phyloP scores from a whole-genome alignment of 2,797 vertebrate genomes.

The Manis pentadactyla region DNA sequence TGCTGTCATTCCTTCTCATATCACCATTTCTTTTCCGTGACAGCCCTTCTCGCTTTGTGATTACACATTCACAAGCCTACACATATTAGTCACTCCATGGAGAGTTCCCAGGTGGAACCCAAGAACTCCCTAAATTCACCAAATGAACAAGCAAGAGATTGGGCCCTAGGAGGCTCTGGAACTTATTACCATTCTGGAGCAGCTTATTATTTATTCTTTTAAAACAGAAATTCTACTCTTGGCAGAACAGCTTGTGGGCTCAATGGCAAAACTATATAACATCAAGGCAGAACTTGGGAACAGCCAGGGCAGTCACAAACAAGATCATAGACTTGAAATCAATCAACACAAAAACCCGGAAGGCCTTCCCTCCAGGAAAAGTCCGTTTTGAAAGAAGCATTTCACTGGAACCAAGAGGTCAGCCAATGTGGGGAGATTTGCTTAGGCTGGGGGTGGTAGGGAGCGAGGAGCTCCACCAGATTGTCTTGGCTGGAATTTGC shows the following conservation, averaged over 20 bases:
- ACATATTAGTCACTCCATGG: background rate
- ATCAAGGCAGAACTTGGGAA: conserved; percentile 29
- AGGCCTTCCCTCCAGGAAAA: background rate
- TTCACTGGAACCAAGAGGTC: background rate
- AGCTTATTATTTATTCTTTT: conserved; percentile 3
- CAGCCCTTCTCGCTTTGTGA: background rate
- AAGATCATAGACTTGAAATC: conserved; percentile 33
- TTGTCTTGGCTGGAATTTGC: background rate
- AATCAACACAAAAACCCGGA: background rate
- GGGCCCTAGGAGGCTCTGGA: background rate
- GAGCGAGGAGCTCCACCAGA: accelerated
- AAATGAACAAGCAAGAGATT: background rate
- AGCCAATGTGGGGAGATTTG: background rate
- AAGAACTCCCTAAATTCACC: background rate
- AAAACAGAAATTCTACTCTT: conserved; percentile 39
- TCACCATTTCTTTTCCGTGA: background rate
- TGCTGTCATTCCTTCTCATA: accelerated
- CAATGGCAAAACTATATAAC: background rate
- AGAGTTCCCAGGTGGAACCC: background rate
- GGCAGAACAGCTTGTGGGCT: background rate
- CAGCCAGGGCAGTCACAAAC: background rate
- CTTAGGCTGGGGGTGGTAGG: background rate
- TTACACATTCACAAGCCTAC: background rate
- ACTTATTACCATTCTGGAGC: background rate
- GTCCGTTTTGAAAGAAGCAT: background rate